Evolutionary conservation across 2,113 vertebrate species (phyloP).

Genomic region (Gopherus evgoodei): DNA sequence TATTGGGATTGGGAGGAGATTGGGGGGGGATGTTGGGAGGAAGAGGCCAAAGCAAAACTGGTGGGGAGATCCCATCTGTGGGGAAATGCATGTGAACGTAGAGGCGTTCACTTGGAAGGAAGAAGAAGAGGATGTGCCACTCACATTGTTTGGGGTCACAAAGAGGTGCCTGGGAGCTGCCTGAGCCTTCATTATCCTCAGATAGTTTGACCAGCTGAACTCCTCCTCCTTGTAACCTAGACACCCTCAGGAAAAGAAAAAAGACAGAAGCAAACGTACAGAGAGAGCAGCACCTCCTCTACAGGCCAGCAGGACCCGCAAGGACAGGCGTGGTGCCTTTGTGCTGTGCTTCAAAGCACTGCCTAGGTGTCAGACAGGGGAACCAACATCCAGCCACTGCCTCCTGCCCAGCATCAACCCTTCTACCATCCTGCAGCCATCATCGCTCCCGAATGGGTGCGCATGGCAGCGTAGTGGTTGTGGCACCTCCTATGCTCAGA

Average conservation of each 20-base stretch:
- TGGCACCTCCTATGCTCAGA: background rate
- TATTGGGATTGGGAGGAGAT: background rate
- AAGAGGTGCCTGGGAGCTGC: slow-evolving; percentile 94
- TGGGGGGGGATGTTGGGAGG: background rate
- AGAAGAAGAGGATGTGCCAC: slow-evolving; percentile 54
- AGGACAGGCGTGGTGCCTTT: background rate
- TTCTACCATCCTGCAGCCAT: background rate
- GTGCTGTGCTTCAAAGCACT: background rate
- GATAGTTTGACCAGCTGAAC: slow-evolving; percentile 96
- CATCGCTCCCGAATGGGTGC: background rate
- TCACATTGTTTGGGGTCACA: slow-evolving; percentile 86
- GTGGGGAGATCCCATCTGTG: background rate
- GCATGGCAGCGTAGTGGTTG: background rate
- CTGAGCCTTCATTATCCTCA: slow-evolving; percentile 94
- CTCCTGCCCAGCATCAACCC: background rate
- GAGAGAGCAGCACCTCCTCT: background rate
- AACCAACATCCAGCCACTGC: background rate
- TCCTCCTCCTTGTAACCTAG: slow-evolving; percentile 97
- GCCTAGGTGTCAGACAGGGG: background rate
- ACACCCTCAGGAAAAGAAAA: slow-evolving; percentile 70
- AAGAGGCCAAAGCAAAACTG: background rate
- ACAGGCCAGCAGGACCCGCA: background rate
- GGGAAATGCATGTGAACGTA: background rate
- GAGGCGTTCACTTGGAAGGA: background rate
- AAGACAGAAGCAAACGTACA: background rate